These are phyloP conservation scores for Gymnothorax javanicus DNA, from an alignment of 2,797 vertebrate genomes.

Conservation along the genomic window DNA sequence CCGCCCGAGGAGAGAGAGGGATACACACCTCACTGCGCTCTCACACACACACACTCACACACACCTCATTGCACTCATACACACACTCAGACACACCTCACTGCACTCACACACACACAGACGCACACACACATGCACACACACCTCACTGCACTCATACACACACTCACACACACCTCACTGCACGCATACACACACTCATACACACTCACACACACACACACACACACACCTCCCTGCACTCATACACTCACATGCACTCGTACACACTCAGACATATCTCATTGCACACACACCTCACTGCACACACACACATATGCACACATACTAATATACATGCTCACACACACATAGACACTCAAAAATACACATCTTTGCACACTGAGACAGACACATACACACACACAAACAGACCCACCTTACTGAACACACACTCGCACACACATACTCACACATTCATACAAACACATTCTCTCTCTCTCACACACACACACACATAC, in stretches of 20 bases:
- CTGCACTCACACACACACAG: background rate
- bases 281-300: background rate
- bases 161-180: slow-evolving; percentile 36
- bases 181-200: background rate
- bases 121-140: background rate
- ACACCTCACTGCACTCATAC: background rate
- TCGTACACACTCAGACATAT: slow-evolving; percentile 37
- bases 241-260: background rate
- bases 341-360: background rate
- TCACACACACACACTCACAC: slow-evolving; percentile 29
- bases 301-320: too few relatives aligned
- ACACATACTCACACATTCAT: background rate
- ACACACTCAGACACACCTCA: background rate
- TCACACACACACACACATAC: background rate
- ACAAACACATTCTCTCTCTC: too few relatives aligned
- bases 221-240: background rate
- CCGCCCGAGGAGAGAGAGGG: slow-evolving; percentile 18
- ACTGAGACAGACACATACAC: background rate
- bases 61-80: background rate
- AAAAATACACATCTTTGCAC: background rate
- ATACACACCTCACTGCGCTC: slow-evolving; percentile 32
- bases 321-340: too few relatives aligned
- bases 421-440: background rate
- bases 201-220: slow-evolving; percentile 34
- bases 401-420: background rate